A percentile compares a stretch with the other conserved stretches of the same genome.
phyloP scores from a whole-genome alignment of 2,888 invertebrate genomes.

The Galerucella nymphaeae region DNA sequence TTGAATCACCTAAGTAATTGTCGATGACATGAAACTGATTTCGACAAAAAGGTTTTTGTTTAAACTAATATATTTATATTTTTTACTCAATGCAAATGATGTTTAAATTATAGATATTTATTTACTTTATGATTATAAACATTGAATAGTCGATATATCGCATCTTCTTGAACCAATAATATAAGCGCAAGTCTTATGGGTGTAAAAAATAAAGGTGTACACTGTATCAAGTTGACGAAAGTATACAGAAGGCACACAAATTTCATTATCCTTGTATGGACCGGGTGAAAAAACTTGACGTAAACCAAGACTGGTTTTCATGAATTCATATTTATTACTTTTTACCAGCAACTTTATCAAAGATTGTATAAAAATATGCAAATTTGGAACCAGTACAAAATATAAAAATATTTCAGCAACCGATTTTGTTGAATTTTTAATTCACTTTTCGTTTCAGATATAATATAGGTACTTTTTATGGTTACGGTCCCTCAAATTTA shows the following conservation, averaged over 20 bases:
- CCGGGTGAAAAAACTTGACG: conserved; percentile 36
- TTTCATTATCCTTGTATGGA: conserved; percentile 31
- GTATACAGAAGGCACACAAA: conserved; percentile 30
- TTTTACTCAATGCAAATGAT: not conserved
- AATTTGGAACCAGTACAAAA: conserved; percentile 34
- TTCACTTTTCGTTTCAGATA: conserved; percentile 35
- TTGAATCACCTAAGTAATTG: not conserved
- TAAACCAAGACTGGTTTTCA: conserved; percentile 37
- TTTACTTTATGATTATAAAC: too few species aligned
- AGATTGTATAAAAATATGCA: conserved; percentile 38
- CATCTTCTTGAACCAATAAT: not conserved
- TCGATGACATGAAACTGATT: not conserved
- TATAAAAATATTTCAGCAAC: conserved; percentile 38
- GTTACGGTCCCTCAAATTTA: conserved; percentile 27
- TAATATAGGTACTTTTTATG: conserved; percentile 21
- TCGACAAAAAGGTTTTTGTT: not conserved
- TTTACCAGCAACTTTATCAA: conserved; percentile 39
- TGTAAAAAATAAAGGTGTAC: conserved; percentile 16
- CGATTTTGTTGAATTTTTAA: conserved; percentile 38
- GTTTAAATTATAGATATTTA: too few species aligned
- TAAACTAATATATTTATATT: not conserved
- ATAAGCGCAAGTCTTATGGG: conserved; percentile 1
- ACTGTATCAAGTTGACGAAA: conserved; percentile 28
- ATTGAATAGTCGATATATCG: not conserved
- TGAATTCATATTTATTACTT: conserved; percentile 39